Conservation (phyloP, 30 jellyfish, hydroid and myxozoan genomes). For the Cassiopea xamachana region DNA sequence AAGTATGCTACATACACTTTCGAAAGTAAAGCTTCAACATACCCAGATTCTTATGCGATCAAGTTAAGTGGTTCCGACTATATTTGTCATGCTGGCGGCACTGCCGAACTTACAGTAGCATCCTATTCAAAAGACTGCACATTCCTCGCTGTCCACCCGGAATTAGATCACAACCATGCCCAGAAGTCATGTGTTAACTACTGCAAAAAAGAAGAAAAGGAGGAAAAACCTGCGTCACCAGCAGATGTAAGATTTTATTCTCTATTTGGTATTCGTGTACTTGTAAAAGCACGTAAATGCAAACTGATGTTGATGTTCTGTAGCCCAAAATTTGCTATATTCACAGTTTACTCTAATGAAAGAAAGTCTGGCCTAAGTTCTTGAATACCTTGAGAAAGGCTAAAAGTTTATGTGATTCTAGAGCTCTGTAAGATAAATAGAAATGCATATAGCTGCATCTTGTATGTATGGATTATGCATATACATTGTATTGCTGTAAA, state of each 20-base stretch:
- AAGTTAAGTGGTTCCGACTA: slow-evolving; percentile 28
- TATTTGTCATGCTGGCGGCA: slow-evolving; percentile 75
- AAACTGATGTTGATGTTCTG: too few relatives aligned
- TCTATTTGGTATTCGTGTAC: background rate
- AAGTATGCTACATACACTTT: slow-evolving; percentile 32
- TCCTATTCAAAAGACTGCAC: slow-evolving; percentile 63
- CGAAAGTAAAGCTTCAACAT: slow-evolving; percentile 50
- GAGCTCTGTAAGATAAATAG: too few relatives aligned
- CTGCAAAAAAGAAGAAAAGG: slow-evolving; percentile 52
- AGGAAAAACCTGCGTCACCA: slow-evolving; percentile 12
- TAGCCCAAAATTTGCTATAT: too few relatives aligned
- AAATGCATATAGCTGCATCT: too few relatives aligned
- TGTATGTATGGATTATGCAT: too few relatives aligned
- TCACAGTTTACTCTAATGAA: too few relatives aligned
- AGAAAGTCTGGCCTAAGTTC: too few relatives aligned
- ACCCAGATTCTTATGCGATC: slow-evolving; percentile 59
- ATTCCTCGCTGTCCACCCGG: slow-evolving; percentile 63
- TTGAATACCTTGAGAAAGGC: too few relatives aligned
- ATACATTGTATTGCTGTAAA: too few relatives aligned
- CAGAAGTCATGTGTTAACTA: slow-evolving; percentile 64
- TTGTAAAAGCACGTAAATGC: too few relatives aligned
- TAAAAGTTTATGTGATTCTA: too few relatives aligned
- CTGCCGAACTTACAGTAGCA: slow-evolving; percentile 45
- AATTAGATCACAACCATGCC: slow-evolving; percentile 52
- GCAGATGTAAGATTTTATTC: slow-evolving; percentile 6